These are phyloP conservation scores for Allolobophora icterica DNA, from an alignment of 2,888 invertebrate genomes.

Conservation along the genomic window DNA sequence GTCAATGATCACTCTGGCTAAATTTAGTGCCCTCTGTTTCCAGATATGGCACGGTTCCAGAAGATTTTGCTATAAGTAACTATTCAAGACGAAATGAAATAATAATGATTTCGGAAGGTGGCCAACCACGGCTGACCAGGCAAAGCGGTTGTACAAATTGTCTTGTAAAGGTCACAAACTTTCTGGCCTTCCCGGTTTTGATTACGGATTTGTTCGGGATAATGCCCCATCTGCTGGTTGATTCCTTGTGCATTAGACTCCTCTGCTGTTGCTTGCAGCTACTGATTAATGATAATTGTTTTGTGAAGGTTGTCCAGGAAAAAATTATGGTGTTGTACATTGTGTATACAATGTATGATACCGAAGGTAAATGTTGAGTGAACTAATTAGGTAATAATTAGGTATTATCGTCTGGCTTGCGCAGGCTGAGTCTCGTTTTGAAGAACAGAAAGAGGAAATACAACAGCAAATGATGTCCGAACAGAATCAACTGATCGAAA, in stretches of 20 bases:
- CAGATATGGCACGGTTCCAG: background rate
- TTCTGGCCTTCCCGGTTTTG: too few relatives aligned
- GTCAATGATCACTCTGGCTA: background rate
- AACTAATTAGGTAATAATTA: background rate
- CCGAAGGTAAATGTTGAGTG: background rate
- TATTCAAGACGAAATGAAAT: background rate
- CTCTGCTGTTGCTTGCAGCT: too few relatives aligned
- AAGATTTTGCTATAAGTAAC: background rate
- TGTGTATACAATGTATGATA: background rate
- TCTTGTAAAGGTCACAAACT: background rate
- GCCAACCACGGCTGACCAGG: background rate
- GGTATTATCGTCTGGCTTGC: background rate
- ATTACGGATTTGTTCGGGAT: too few relatives aligned
- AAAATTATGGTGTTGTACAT: background rate
- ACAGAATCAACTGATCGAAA: background rate
- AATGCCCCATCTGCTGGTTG: too few relatives aligned
- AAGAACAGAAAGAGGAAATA: constrained; percentile 20
- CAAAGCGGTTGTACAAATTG: background rate
- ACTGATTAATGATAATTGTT: background rate
- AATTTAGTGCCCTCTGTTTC: background rate
- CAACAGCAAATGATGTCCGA: background rate
- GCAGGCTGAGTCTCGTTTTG: background rate
- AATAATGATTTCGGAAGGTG: background rate
- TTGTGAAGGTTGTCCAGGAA: background rate
- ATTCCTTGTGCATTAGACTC: too few relatives aligned